phyloP scores from a whole-genome alignment of 2,888 invertebrate species.

The Steinernema hermaphroditum region DNA sequence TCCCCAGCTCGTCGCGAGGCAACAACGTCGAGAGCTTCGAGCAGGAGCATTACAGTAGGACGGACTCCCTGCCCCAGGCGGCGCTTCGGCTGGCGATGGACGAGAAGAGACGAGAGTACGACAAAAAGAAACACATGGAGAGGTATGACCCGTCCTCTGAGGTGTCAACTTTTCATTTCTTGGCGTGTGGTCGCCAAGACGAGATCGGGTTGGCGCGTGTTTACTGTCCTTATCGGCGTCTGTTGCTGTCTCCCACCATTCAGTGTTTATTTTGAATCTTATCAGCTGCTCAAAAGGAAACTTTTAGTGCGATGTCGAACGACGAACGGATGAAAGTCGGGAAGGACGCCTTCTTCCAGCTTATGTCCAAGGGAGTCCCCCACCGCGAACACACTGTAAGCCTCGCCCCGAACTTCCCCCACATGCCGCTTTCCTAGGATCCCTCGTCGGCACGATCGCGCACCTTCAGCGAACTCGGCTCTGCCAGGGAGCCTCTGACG shows the following conservation, averaged over 20 bases:
- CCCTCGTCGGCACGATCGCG: slow-evolving; percentile 4
- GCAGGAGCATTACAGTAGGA: slow-evolving; percentile 34
- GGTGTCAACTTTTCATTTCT: neutral
- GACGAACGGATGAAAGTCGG: slow-evolving; percentile 57
- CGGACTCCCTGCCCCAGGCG: slow-evolving; percentile 49
- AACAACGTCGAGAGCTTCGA: slow-evolving; percentile 11
- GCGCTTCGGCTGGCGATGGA: slow-evolving; percentile 62
- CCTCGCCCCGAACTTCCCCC: neutral
- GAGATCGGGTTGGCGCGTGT: neutral
- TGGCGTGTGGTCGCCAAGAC: neutral
- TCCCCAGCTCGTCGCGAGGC: slow-evolving; percentile 4
- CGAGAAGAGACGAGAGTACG: slow-evolving; percentile 61
- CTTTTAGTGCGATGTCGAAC: slow-evolving; percentile 57
- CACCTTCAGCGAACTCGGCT: slow-evolving; percentile 17
- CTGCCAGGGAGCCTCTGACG: neutral
- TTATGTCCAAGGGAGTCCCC: slow-evolving; percentile 47
- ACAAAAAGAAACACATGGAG: slow-evolving; percentile 51
- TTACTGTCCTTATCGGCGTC: neutral
- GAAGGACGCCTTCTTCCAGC: slow-evolving; percentile 65
- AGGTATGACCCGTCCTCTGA: slow-evolving; percentile 39
- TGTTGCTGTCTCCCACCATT: neutral
- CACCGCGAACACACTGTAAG: slow-evolving; percentile 19
- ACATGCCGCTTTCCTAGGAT: neutral
- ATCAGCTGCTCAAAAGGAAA: no score
- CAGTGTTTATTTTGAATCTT: no score